phyloP scores from a whole-genome alignment of 1,140 invertebrate genomes.

The Zophobas atratus region DNA sequence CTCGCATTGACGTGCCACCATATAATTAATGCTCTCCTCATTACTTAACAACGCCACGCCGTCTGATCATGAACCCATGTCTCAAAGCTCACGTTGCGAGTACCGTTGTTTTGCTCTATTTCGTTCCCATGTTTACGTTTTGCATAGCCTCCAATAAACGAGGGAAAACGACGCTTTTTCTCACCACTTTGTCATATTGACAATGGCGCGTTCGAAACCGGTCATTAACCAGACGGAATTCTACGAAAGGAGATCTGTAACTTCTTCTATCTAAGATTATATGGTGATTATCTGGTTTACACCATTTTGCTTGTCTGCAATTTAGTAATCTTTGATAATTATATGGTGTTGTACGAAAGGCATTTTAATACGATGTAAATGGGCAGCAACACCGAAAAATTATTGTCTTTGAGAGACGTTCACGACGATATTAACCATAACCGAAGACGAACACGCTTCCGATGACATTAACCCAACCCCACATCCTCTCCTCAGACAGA shows the following conservation, averaged over 20 bases:
- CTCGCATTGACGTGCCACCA: constrained; percentile 4
- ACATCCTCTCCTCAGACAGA: not conserved
- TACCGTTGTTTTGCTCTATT: constrained; percentile 17
- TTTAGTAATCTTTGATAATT: constrained; percentile 43
- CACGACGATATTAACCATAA: not conserved
- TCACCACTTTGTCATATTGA: constrained; percentile 22
- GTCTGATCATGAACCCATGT: constrained; percentile 17
- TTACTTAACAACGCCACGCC: constrained; percentile 34
- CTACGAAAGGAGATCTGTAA: constrained; percentile 10
- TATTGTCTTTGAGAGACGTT: constrained; percentile 13
- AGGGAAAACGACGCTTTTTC: not conserved
- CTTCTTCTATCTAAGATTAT: constrained; percentile 26
- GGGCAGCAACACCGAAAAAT: constrained; percentile 11
- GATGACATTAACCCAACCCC: no score
- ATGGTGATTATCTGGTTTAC: constrained; percentile 43
- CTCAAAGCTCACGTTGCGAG: not conserved
- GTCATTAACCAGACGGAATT: constrained; percentile 23
- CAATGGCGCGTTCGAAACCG: constrained; percentile 14
- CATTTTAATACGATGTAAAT: constrained; percentile 41
- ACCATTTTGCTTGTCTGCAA: constrained; percentile 41
- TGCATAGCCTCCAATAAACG: not conserved
- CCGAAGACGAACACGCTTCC: no score
- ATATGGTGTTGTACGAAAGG: constrained; percentile 20
- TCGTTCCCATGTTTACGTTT: constrained; percentile 17
- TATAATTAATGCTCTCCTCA: constrained; percentile 25